Evolutionary conservation across 2,888 invertebrate genomes (phyloP), one percentile per base, ranked within the genome.

Genomic region (Dicranocentrus wangi): DNA sequence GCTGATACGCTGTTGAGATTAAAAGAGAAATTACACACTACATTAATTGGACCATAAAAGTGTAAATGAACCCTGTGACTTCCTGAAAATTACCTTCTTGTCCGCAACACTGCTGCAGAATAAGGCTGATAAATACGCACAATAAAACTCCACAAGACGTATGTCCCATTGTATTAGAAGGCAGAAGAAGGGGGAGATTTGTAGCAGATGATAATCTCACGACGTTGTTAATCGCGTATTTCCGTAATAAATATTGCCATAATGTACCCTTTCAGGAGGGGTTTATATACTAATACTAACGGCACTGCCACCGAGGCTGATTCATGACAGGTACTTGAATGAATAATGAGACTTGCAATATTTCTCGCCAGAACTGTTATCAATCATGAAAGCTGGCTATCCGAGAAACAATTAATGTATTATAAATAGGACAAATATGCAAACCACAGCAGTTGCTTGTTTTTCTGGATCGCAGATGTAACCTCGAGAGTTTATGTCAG

Each of bases 31-130:
- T 60, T 76, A 68, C 58, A 68, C 76, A 58, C 66, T 65, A 65
- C 55, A 73, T 73, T 73, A 73, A 73, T 73, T 73, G 65, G 55
- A 25, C 65, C 17, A 73, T 73, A 73, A 73, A 73, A 73, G 73
- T 73, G 73, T 65, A 73, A 73, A 73, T 53, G 65, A 73, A 55
- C 63, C 39, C 65, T 32, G 55, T 55, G 72, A 65, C 55, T 73
- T 73, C 65, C 55, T 53, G 65, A 65, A 65, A 47, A 47, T n/a
- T 65, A 75, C 75, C 66, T 75, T 75, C 55, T 58, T 75, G 75
- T 27, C 66, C 66, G 27, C 55, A 55, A 19, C 75, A 66, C 25
- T 53, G 23, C 43, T 66, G 75, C 32, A 73, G 42, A 15, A 47
- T 3, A 47, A 63, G 8, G 23, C 66, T 75, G 66, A 75, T 43